Conservation (phyloP, 2,797 vertebrate species). For the Peromyscus nudipes region DNA sequence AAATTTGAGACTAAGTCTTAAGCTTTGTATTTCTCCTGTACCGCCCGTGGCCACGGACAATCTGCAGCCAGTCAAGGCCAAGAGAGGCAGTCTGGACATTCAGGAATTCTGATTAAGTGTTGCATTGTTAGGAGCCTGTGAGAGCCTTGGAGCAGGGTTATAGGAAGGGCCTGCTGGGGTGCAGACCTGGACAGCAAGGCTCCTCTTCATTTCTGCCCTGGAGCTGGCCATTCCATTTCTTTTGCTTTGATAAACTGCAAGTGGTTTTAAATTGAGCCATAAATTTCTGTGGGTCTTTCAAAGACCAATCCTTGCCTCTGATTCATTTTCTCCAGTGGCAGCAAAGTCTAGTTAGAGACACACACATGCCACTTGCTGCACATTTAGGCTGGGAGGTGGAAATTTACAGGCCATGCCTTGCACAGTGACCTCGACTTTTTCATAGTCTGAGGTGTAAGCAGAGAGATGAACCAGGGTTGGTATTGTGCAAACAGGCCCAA, state of each 20-base stretch:
- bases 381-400: constrained; percentile 14
- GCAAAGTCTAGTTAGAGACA: constrained; percentile 37
- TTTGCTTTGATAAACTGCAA: constrained; percentile 76
- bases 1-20: background rate
- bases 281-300: constrained; percentile 72
- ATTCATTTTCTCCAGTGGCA: background rate
- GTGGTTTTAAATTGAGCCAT: constrained; percentile 80
- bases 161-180: constrained; percentile 1
- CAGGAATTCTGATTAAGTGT: background rate
- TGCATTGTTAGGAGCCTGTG: background rate
- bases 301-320: constrained; percentile 48
- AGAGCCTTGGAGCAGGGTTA: background rate
- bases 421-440: constrained; percentile 5
- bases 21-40: background rate
- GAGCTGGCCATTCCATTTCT: constrained; percentile 59
- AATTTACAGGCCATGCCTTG: constrained; percentile 32
- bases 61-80: background rate
- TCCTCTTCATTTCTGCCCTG: constrained; percentile 19
- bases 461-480: background rate
- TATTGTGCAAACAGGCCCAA: background rate
- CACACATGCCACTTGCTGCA: background rate
- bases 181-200: background rate
- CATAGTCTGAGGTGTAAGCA: background rate
- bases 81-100: constrained; percentile 15
- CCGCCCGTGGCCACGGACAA: background rate